These are phyloP conservation scores for Melikaiella ostensackeni DNA, from an alignment of 2,888 invertebrate genomes.

Conservation along the genomic window DNA sequence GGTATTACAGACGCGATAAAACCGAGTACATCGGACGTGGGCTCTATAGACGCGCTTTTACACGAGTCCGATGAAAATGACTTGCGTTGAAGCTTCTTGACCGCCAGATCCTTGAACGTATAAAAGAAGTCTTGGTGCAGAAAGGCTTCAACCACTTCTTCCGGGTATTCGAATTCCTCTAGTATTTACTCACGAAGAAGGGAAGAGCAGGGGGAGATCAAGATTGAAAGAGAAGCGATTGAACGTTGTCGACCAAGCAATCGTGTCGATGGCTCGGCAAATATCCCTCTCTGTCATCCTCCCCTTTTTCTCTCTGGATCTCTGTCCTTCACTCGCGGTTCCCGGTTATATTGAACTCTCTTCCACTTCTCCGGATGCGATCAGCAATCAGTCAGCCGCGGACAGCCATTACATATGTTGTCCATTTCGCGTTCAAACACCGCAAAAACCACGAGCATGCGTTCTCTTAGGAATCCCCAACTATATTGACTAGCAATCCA, in stretches of 20 bases:
- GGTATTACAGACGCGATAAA: conserved; percentile 27
- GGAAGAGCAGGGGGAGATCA: conserved; percentile 27
- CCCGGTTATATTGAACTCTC: conserved; percentile 13
- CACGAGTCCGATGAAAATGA: conserved; percentile 13
- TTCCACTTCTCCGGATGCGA: conserved; percentile 44
- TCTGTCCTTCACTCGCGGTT: conserved; percentile 44
- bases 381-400: conserved; percentile 70
- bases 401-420: conserved; percentile 75
- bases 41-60: conserved; percentile 2
- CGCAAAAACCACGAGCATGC: conserved; percentile 55
- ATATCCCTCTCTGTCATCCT: conserved; percentile 61
- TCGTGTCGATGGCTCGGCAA: conserved; percentile 72
- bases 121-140: conserved; percentile 17
- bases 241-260: conserved; percentile 68
- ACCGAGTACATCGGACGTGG: neutral
- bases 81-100: neutral
- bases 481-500: conserved; percentile 46
- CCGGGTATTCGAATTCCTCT: conserved; percentile 42
- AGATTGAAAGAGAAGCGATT: conserved; percentile 59
- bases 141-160: conserved; percentile 41
- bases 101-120: neutral
- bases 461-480: conserved; percentile 47
- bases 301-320: conserved; percentile 42
- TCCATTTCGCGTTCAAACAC: conserved; percentile 76
- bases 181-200: conserved; percentile 42